A percentile compares a stretch with the other conserved stretches of the same genome.
phyloP scores from a whole-genome alignment of 1,140 invertebrate genomes.

The Leptonema lineaticorne region DNA sequence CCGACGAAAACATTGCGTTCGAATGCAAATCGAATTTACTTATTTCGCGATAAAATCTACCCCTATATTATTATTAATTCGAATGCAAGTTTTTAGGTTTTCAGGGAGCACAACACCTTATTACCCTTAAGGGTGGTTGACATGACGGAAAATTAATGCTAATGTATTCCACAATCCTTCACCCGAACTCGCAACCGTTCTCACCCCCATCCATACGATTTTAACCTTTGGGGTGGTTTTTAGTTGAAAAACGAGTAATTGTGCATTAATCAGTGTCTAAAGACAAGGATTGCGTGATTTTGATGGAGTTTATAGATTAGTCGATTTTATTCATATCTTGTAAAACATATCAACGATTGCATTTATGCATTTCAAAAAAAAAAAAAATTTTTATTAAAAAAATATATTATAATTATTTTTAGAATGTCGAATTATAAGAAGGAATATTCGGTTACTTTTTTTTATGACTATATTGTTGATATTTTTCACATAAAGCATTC shows the following conservation, averaged over 20 bases:
- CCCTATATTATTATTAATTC: neutral
- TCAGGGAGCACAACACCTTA: neutral
- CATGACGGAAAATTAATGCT: neutral
- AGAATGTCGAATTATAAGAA: no score
- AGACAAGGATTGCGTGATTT: no score
- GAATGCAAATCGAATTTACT: neutral
- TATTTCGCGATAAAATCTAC: neutral
- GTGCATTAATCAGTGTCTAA: neutral
- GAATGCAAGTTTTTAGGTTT: neutral
- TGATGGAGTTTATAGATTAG: neutral
- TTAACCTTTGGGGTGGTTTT: neutral
- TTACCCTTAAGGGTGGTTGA: neutral
- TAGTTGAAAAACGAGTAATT: neutral
- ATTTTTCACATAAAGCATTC: no score
- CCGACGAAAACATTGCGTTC: neutral
- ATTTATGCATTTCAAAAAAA: no score
- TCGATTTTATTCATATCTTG: neutral
- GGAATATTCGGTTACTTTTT: no score
- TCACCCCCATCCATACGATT: no score
- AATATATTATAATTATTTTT: no score
- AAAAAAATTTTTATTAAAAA: no score
- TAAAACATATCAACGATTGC: no score
- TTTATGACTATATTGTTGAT: no score
- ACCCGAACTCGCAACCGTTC: no score
- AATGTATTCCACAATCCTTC: neutral